Percentiles rank a stretch among this genome's conserved stretches.
Evolutionary conservation across 2,888 invertebrate species (phyloP).

Genomic region (Acrocyrtus sp.): DNA sequence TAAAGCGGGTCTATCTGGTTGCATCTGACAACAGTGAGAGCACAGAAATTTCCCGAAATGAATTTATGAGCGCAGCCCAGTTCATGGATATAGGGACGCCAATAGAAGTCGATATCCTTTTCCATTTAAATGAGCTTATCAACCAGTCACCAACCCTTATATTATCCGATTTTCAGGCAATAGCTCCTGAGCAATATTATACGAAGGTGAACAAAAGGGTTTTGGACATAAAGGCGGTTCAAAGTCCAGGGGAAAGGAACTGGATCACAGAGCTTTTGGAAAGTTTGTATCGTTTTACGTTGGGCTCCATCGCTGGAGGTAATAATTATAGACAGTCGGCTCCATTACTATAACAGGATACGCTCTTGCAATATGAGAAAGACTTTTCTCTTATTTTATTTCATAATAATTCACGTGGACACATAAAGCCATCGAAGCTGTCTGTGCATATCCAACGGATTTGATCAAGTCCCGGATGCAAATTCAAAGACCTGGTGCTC

Average conservation of each 20-base stretch:
- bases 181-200: constrained; percentile 68
- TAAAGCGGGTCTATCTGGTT: constrained; percentile 70
- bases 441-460: constrained; percentile 47
- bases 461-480: constrained; percentile 54
- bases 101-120: constrained; percentile 70
- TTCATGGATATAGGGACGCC: constrained; percentile 71
- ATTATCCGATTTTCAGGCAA: constrained; percentile 67
- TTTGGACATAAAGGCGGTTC: constrained; percentile 66
- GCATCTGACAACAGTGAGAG: constrained; percentile 67
- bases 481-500: constrained; percentile 58
- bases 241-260: constrained; percentile 67
- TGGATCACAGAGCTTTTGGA: constrained; percentile 68
- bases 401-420: not conserved
- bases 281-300: constrained; percentile 69
- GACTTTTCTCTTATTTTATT: too few species aligned
- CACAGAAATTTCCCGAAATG: constrained; percentile 69
- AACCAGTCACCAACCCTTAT: constrained; percentile 63
- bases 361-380: not conserved
- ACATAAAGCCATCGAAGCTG: constrained; percentile 35
- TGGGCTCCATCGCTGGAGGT: constrained; percentile 70
- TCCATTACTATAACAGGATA: not conserved
- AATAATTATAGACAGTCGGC: too few species aligned
- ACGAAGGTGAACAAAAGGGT: constrained; percentile 66
- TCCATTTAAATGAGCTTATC: constrained; percentile 67
- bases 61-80: constrained; percentile 71